Conservation (phyloP, 1,140 invertebrate genomes). For the Vanessa tameamea region DNA sequence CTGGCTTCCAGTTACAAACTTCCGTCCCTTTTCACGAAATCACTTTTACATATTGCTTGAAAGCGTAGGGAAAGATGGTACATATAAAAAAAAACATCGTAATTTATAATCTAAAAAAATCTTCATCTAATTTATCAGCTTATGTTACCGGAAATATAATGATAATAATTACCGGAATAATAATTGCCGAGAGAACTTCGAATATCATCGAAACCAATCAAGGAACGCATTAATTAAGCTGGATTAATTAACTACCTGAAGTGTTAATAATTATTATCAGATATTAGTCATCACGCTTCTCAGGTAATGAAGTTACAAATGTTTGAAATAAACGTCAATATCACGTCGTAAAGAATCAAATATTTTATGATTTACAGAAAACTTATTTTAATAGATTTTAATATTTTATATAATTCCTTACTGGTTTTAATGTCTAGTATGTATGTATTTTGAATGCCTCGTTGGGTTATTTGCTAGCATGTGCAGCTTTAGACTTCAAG, state of each 20-base stretch:
- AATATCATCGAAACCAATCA: background rate
- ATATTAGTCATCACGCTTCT: background rate
- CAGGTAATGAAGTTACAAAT: background rate
- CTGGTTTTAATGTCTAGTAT: too few relatives aligned
- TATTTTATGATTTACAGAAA: background rate
- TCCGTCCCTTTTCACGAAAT: too few relatives aligned
- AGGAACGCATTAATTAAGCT: background rate
- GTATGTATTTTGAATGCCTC: too few relatives aligned
- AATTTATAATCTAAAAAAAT: too few relatives aligned
- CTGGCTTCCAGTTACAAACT: too few relatives aligned
- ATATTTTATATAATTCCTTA: too few relatives aligned
- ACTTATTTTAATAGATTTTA: background rate
- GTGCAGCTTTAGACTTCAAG: too few relatives aligned
- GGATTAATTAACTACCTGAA: constrained; percentile 1
- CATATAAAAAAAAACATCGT: too few relatives aligned
- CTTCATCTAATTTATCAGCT: background rate
- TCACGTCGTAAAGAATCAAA: background rate
- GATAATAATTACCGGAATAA: background rate
- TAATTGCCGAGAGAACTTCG: background rate
- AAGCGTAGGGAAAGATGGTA: too few relatives aligned
- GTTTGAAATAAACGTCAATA: background rate
- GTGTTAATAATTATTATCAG: constrained; percentile 11
- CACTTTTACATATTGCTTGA: too few relatives aligned
- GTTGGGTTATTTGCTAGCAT: too few relatives aligned
- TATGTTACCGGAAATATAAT: background rate